Base-by-base conservation (phyloP, 2,797 vertebrate genomes). In the Botia almorhae region DNA sequence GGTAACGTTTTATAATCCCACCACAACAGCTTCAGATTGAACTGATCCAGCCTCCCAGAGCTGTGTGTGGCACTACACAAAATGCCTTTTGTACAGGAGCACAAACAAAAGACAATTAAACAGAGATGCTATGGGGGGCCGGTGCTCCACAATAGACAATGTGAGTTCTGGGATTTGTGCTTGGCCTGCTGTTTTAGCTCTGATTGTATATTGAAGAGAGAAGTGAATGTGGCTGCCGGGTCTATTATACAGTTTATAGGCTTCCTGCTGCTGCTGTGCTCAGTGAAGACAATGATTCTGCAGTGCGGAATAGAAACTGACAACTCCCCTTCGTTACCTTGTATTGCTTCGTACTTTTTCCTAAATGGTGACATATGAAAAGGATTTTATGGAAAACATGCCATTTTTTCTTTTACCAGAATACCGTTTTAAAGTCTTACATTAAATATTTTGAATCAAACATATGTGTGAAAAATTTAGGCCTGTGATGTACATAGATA, bases 141-240 rank as follows among this genome's bases (percentile, higher is more conserved):
- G 69, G 69, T 86, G 84, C 82, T 84, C 74, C 84, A 88, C 85
- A 83, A 83, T 82, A 80, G 83, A 91, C 88, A 85, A 85, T 88
- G 85, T 60, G 81, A 86, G 85, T 39, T 78, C 70, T 75, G 77
- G 80, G 81, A 77, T 88, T 84, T 88, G 84, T 89, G 85, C 85
- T 83, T 82, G 78, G 73, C 77, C 81, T 87, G 91, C 88, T 90
- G 90, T 90, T 90, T 81, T 67, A 65, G 80, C 60, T 61, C 83
- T 65, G 87, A 91, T 89, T 90, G 82, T 84, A 89, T 93, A 90
- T 90, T 86, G 65, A 89, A 89, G 86, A 90, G 85, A 85, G 84
- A 77, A 87, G 81, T 85, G 82, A 89, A 89, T 67, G 70, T 83
- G 74, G 48, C 83, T 79, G 75, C 76, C 86, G 87, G 85, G 85